Evolutionary conservation across 2,797 vertebrate species (phyloP).

Genomic region (Anisognathus igniventris): DNA sequence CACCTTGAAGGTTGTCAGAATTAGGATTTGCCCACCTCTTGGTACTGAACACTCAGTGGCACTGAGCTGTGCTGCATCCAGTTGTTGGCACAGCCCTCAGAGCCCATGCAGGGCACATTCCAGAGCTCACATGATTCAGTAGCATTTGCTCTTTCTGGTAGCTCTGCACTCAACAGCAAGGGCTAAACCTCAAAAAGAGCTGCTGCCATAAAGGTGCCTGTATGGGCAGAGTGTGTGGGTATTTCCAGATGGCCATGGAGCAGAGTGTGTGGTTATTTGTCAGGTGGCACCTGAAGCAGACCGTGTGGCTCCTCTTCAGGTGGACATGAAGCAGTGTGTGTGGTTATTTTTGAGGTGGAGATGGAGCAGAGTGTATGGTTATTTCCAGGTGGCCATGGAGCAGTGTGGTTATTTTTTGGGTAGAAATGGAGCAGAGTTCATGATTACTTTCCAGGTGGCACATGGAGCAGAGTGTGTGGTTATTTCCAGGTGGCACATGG

Average conservation of each 20-base stretch:
- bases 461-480: fast-evolving
- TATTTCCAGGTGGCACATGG: too few species aligned
- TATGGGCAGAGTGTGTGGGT: too few species aligned
- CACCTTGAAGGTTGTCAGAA: neutral
- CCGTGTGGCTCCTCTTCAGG: neutral
- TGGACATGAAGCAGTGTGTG: too few species aligned
- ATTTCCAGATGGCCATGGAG: neutral
- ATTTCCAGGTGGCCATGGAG: neutral
- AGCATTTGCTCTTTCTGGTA: neutral
- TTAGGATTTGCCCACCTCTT: neutral
- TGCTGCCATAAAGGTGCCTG: neutral
- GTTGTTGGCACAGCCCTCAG: fast-evolving
- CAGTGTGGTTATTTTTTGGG: fast-evolving
- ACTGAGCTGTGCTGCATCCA: neutral
- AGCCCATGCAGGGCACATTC: neutral
- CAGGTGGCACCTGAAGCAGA: too few species aligned
- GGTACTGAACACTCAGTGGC: neutral
- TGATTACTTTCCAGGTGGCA: neutral
- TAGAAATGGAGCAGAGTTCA: too few species aligned
- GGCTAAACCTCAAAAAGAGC: neutral
- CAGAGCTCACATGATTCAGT: neutral
- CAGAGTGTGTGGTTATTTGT: too few species aligned
- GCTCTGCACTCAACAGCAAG: neutral
- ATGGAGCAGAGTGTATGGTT: too few species aligned
- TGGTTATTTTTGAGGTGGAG: too few species aligned